Base-by-base conservation (phyloP, 2,888 invertebrate genomes). In the Laspeyria flexula region DNA sequence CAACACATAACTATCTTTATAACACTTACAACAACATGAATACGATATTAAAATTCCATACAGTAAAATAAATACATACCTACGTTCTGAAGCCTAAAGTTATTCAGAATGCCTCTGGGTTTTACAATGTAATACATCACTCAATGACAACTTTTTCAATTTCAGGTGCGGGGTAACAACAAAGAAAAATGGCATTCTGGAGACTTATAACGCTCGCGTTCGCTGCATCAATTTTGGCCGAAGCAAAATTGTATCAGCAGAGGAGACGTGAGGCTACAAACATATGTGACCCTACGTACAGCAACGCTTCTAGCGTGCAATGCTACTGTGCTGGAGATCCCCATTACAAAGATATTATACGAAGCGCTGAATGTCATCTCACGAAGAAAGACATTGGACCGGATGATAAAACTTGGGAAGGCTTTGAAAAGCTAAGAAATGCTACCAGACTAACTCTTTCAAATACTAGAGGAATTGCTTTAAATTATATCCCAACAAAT, bases 361-460 rank as follows among this genome's bases (percentile, higher is more conserved):
- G 93, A 46, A 94, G 93, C 43, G 96, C 95, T 16, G 95, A 95
- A 71, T 97, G 97, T 75, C 94, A 94, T 86, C 91, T 96, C 3
- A 94, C 95, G 61, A 92, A 90, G 27, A 88, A 92, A 21, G 93
- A 93, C 11, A 84, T 95, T 37, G 83, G 89, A 4, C 84, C 86
- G 43, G 93, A 95, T 41, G 94, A 96, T 71, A 88, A 91, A 2
- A 88, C 93, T 42, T 97, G 96, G 96, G 91, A 92, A 9, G 86
- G 93, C 47, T 96, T 96, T 78, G 86, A 87, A 33, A 93, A 93
- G 18, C 94, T 96, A 64, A 93, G 93, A 52, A 93, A 94, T 37
- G 77, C 95, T 11, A 91, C 92, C 15, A 94, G 94, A 75, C 86
- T 96, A n/a, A 94, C 93, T 34, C 92, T 96, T 43, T 93, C 95